These are phyloP conservation scores for Drosophila flavopinicola DNA, from an alignment of 2,888 invertebrate species.

Conservation along the genomic window DNA sequence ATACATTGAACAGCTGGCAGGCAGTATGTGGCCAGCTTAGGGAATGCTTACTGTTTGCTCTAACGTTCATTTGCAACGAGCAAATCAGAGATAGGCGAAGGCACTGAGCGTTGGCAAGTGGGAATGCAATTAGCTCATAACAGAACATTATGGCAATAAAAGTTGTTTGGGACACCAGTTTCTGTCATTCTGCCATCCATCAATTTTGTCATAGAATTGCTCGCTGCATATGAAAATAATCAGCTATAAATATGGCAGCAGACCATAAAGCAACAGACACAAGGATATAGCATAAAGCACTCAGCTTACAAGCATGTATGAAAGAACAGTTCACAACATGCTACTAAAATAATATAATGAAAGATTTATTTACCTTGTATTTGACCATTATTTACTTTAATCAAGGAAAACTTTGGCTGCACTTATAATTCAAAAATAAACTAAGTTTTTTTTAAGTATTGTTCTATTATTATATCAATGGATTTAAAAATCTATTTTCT, in stretches of 20 bases:
- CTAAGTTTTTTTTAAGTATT: too few relatives aligned
- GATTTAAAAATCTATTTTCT: too few relatives aligned
- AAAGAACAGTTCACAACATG: too few relatives aligned
- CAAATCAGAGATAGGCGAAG: conserved; percentile 4
- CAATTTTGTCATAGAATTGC: conserved; percentile 7
- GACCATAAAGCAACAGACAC: background rate
- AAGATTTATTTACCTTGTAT: too few relatives aligned
- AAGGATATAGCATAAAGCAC: background rate
- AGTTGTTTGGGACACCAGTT: conserved; percentile 4
- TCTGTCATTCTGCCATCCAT: conserved; percentile 1
- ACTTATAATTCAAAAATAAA: too few relatives aligned
- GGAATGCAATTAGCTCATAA: conserved; percentile 23
- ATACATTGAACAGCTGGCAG: background rate
- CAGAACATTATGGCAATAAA: conserved; percentile 24
- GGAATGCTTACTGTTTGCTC: conserved; percentile 12
- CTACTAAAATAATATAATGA: too few relatives aligned
- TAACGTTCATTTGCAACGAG: conserved; percentile 4
- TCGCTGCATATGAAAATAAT: conserved; percentile 1
- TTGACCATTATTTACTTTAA: too few relatives aligned
- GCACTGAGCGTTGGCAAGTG: background rate
- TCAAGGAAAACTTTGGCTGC: too few relatives aligned
- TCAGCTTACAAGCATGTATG: too few relatives aligned
- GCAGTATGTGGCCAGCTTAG: conserved; percentile 12
- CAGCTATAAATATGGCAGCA: background rate
- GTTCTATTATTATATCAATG: too few relatives aligned